Percentiles rank a stretch among this genome's conserved stretches.
Evolutionary conservation across 2,888 invertebrate genomes (phyloP).

Genomic region (Mechanitis mazaeus): DNA sequence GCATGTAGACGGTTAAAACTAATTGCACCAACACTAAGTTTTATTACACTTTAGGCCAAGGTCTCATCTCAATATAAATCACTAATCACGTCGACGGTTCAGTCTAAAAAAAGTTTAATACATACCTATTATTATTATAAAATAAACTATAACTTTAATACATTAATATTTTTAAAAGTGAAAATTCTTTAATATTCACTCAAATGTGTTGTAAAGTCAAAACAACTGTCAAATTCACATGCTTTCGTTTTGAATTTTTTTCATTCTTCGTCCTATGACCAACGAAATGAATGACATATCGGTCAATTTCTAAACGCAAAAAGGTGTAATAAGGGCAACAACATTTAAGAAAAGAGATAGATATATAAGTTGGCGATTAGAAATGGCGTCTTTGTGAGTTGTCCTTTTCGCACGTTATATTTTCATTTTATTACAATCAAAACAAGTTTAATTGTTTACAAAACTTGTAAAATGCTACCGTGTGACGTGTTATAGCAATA

Average conservation of each 20-base stretch:
- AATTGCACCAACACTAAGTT: constrained; percentile 16
- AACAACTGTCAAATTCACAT: constrained; percentile 6
- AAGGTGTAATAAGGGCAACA: constrained; percentile 12
- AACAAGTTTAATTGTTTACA: constrained; percentile 37
- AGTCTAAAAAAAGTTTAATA: background rate
- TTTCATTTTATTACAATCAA: constrained; percentile 37
- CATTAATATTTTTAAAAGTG: background rate
- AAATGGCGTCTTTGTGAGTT: constrained; percentile 72
- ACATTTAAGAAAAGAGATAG: constrained; percentile 16
- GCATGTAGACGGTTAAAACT: constrained; percentile 47
- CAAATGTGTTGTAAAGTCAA: background rate
- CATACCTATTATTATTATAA: too few relatives aligned
- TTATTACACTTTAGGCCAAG: background rate
- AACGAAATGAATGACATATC: background rate
- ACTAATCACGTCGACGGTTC: background rate
- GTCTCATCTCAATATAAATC: background rate
- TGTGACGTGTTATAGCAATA: constrained; percentile 20
- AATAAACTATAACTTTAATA: too few relatives aligned
- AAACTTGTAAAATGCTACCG: constrained; percentile 26
- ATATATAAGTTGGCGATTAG: constrained; percentile 32
- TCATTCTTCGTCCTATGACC: background rate
- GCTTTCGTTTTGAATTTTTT: constrained; percentile 1
- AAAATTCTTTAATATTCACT: background rate
- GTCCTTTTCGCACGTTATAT: constrained; percentile 63
- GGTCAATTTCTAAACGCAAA: constrained; percentile 16